These are phyloP conservation scores for Meteorus cinctellus DNA, from an alignment of 2,888 invertebrate species.

Conservation along the genomic window DNA sequence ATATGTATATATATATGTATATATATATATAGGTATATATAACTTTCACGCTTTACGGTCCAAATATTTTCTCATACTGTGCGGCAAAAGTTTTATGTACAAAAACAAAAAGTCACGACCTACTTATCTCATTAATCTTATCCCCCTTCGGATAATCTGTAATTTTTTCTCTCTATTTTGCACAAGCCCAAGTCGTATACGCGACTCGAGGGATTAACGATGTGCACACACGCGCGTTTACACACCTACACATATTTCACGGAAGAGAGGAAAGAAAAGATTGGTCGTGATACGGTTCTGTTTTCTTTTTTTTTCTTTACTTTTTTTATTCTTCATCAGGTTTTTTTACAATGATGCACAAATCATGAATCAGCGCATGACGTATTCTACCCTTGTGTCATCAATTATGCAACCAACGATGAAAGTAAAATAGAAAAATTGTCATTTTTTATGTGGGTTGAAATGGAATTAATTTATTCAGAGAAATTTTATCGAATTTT, in stretches of 20 bases:
- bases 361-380: background rate
- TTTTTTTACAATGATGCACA: background rate
- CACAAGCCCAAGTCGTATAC: constrained; percentile 13
- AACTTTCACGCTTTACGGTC: constrained; percentile 38
- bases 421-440: no score
- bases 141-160: constrained; percentile 21
- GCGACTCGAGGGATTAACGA: constrained; percentile 14
- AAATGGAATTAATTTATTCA: no score
- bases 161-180: constrained; percentile 16
- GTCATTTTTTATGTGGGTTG: no score
- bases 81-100: constrained; percentile 28
- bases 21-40: constrained; percentile 28
- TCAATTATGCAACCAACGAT: no score
- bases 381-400: no score
- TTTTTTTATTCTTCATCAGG: no score
- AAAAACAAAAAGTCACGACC: constrained; percentile 26
- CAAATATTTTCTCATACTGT: constrained; percentile 29
- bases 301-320: no score
- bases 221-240: background rate
- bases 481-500: no score
- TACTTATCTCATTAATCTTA: constrained; percentile 37
- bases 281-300: background rate
- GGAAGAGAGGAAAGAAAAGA: no score
- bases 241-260: background rate
- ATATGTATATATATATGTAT: constrained; percentile 25